These are phyloP conservation scores for Palythoa caribaeorum DNA, from an alignment of 92 coral and sea anemone genomes.

Conservation along the genomic window DNA sequence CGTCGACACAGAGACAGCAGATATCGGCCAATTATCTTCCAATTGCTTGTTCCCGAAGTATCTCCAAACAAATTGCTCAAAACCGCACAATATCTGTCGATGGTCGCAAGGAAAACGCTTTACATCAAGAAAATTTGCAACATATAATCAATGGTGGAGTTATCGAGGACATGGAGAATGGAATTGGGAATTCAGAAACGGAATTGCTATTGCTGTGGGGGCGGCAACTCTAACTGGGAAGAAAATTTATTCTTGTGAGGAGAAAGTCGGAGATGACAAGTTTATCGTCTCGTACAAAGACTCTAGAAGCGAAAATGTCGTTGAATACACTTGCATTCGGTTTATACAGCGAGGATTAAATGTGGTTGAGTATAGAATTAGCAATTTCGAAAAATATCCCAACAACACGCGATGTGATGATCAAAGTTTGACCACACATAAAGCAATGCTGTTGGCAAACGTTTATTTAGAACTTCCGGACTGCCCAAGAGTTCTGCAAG, in stretches of 20 bases:
- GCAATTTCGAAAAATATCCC: constrained; percentile 42
- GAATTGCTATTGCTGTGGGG: constrained; percentile 5
- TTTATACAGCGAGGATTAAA: constrained; percentile 72
- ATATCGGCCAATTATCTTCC: background rate
- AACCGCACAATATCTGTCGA: constrained; percentile 46
- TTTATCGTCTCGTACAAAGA: constrained; percentile 50
- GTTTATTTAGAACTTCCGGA: constrained; percentile 57
- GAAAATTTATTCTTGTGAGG: constrained; percentile 28
- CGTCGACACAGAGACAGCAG: constrained; percentile 1
- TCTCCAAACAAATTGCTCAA: constrained; percentile 62
- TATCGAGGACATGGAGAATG: constrained; percentile 59
- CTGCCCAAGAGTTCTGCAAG: constrained; percentile 74
- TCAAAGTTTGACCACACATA: constrained; percentile 22
- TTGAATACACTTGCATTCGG: constrained; percentile 61
- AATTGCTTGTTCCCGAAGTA: constrained; percentile 61
- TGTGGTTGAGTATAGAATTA: constrained; percentile 65
- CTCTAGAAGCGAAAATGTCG: constrained; percentile 30
- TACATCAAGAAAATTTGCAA: constrained; percentile 38
- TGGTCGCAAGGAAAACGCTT: constrained; percentile 64
- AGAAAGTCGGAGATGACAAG: constrained; percentile 24
- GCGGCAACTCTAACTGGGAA: background rate
- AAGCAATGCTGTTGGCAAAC: constrained; percentile 63
- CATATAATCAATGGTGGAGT: background rate
- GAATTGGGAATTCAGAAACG: constrained; percentile 52
- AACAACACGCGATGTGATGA: constrained; percentile 53